Conservation (phyloP, 2,888 invertebrate species). For the Ethmia dodecea region DNA sequence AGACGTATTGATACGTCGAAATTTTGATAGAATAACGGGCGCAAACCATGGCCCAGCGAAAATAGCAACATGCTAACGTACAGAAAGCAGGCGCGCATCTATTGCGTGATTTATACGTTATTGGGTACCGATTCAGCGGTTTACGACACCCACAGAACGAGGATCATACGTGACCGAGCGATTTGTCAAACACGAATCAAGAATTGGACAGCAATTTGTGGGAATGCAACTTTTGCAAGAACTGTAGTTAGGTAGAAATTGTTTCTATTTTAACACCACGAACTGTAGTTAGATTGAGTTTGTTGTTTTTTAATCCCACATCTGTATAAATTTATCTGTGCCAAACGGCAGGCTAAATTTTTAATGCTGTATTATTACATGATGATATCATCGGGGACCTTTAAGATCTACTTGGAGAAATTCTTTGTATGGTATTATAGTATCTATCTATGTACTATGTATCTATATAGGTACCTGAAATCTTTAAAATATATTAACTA, state of each 20-base stretch:
- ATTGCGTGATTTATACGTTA: constrained; percentile 66
- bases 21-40: constrained; percentile 54
- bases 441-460: too few species aligned
- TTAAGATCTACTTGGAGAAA: too few species aligned
- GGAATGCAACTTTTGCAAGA: constrained; percentile 28
- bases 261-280: constrained; percentile 22
- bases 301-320: too few species aligned
- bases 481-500: too few species aligned
- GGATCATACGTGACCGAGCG: constrained; percentile 28
- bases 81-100: constrained; percentile 70
- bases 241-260: too few species aligned
- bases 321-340: too few species aligned
- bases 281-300: too few species aligned
- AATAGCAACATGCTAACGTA: constrained; percentile 67
- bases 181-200: constrained; percentile 40
- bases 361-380: too few species aligned
- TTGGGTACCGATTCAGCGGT: constrained; percentile 53
- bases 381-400: too few species aligned
- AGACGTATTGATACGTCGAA: constrained; percentile 34
- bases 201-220: constrained; percentile 23
- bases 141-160: constrained; percentile 46
- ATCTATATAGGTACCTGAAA: too few species aligned
- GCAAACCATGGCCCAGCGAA: constrained; percentile 38
- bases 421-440: too few species aligned
- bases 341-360: too few species aligned